phyloP scores from a whole-genome alignment of 1,140 invertebrate genomes.

The Cecropterus lyciades region DNA sequence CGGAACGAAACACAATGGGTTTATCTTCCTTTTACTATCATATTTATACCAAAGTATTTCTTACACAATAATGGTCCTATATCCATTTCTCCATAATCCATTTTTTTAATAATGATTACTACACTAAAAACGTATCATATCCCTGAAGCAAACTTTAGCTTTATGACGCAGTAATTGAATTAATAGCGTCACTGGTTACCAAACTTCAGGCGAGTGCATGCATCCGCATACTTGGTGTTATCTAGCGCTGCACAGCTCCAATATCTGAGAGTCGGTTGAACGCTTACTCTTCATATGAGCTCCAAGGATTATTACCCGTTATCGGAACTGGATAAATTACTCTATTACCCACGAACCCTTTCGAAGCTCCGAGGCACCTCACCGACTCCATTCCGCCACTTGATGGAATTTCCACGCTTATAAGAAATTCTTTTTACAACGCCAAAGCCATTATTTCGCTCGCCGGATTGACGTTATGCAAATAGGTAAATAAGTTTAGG shows the following conservation, averaged over 20 bases:
- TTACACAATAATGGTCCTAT: too few relatives aligned
- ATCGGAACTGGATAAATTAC: conserved; percentile 79
- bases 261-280: conserved; percentile 21
- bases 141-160: background rate
- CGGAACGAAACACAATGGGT: too few relatives aligned
- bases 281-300: conserved; percentile 48
- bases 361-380: conserved; percentile 40
- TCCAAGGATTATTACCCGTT: conserved; percentile 61
- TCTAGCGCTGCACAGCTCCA: conserved; percentile 25
- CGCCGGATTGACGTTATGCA: conserved; percentile 54
- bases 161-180: conserved; percentile 22
- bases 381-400: conserved; percentile 54
- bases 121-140: background rate
- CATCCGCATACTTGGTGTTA: conserved; percentile 26
- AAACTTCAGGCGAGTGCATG: conserved; percentile 6
- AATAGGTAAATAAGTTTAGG: conserved; percentile 52
- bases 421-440: conserved; percentile 63
- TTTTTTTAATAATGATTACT: background rate
- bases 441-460: conserved; percentile 54
- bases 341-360: conserved; percentile 76
- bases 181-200: conserved; percentile 10
- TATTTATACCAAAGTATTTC: too few relatives aligned
- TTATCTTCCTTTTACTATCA: too few relatives aligned
- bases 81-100: too few relatives aligned
- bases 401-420: conserved; percentile 62